Conservation (phyloP, 2,797 vertebrate genomes). For the Momotus momota region DNA sequence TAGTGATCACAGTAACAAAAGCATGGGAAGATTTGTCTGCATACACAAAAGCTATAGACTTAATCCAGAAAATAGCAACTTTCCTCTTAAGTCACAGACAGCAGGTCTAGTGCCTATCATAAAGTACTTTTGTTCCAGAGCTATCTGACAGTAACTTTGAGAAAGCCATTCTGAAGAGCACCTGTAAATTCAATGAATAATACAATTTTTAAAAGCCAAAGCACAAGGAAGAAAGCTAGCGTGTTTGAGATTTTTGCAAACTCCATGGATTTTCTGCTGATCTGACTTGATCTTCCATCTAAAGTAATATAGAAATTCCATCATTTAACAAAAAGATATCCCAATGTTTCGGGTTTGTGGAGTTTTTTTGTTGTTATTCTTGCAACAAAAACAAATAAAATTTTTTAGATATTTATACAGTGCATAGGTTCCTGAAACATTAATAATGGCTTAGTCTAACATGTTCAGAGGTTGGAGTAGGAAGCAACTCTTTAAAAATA, state of each 20-base stretch:
- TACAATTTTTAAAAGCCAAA: not conserved
- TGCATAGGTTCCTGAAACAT: not conserved
- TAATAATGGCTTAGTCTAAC: not conserved
- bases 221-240: not conserved
- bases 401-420: not conserved
- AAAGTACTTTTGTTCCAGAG: not conserved
- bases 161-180: not conserved
- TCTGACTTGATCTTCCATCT: not conserved
- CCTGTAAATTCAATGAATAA: not conserved
- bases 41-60: not conserved
- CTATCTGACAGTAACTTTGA: not conserved
- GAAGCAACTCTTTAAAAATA: not conserved
- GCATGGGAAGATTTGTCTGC: not conserved
- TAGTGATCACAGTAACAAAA: not conserved
- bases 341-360: not conserved
- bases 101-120: not conserved
- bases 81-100: not conserved
- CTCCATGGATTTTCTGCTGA: not conserved
- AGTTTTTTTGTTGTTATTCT: not conserved
- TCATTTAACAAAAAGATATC: not conserved
- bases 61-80: not conserved
- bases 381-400: not conserved
- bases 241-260: not conserved
- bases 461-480: not conserved
- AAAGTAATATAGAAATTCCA: not conserved